Evolutionary conservation across 2,113 vertebrate species (phyloP).

Genomic region (Antechinus stuartii): DNA sequence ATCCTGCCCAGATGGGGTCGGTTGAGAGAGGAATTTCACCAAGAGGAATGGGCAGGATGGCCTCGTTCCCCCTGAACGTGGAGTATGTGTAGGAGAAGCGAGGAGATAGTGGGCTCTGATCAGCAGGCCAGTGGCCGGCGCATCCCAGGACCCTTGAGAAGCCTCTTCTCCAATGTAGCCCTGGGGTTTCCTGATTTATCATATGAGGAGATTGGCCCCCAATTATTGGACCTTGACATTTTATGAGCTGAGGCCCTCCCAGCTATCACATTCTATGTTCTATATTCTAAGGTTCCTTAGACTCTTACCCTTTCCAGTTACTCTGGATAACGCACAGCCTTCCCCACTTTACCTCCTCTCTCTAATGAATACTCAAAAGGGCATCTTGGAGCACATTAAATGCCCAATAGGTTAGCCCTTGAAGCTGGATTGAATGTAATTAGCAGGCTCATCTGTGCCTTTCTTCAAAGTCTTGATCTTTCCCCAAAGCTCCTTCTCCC

Average conservation of each 20-base stretch:
- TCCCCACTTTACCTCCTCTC: background rate
- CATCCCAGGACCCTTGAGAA: background rate
- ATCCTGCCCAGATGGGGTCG: background rate
- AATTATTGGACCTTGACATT: background rate
- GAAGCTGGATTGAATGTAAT: background rate
- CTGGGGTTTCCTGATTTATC: background rate
- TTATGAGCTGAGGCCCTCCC: background rate
- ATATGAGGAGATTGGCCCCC: background rate
- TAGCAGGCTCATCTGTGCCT: background rate
- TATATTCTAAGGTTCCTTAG: background rate
- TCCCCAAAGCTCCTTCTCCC: background rate
- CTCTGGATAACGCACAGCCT: background rate
- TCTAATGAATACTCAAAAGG: background rate
- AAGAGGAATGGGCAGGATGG: background rate
- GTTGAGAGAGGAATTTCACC: background rate
- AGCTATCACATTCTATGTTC: background rate
- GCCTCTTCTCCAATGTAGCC: background rate
- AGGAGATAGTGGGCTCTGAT: background rate
- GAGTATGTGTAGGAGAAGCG: background rate
- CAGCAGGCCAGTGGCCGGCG: background rate
- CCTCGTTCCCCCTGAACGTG: background rate
- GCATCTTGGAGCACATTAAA: background rate
- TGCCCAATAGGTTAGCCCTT: background rate
- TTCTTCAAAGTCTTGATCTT: background rate
- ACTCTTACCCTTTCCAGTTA: background rate